Evolutionary conservation across 2,888 invertebrate species (phyloP), one percentile per base, ranked within the genome.

Genomic region (Yponomeuta cagnagella): DNA sequence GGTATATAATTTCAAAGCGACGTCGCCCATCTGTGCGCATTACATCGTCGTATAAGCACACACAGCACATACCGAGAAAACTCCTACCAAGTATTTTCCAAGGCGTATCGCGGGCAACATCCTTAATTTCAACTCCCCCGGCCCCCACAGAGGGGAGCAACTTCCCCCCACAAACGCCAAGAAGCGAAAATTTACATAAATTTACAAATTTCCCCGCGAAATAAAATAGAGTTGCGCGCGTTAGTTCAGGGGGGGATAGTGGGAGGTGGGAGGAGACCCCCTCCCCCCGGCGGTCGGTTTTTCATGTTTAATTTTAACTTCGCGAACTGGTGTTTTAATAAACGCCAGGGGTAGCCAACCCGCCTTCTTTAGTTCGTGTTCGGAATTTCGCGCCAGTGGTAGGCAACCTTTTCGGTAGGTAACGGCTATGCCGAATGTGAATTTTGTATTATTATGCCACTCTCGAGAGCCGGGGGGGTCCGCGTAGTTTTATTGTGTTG

Each of bases 241-340:
- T 89, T 88, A 88, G 87, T 74, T 87, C 82, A 65, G 31, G 65
- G 71, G 52, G 33, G 0, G n/a, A 10, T 31, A 8, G 70, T n/a
- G 63, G 70, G 71, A 30, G 52, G 52, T 2, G 52, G 12, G 15
- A 58, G 70, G 71, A 68, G 65, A 68, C 77, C 72, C 73, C 77
- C 79, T 79, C 78, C 71, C 71, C 15, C 74, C 77, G 76, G 78
- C 70, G 77, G 76, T 79, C 82, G 88, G 90, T 92, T 91, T 92
- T 92, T 92, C 92, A 90, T 90, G 92, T 92, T 92, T 91, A 90
- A 92, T 91, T 92, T 92, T 89, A 91, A 91, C 91, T 91, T 91
- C 84, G 88, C 88, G 86, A 88, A 88, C 88, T 84, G 85, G 88
- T 83, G 87, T 90, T 91, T 92, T 91, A 92, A 91, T 91, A 92